A percentile compares a stretch with the other conserved stretches of the same genome.
Evolutionary conservation across 2,797 vertebrate genomes (phyloP).

Genomic region (Todus mexicanus): DNA sequence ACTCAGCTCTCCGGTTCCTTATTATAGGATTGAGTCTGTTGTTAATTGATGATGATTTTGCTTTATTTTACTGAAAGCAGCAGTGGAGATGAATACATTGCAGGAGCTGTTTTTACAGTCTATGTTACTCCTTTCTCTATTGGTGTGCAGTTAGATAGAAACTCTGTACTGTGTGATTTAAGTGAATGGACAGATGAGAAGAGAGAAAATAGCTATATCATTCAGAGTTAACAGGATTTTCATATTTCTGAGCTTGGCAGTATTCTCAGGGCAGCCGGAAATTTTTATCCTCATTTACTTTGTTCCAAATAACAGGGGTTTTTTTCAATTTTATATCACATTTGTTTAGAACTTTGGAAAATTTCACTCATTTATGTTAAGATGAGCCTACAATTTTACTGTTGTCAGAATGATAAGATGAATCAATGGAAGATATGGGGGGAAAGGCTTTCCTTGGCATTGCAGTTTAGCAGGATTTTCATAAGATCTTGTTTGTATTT

Average conservation of each 20-base stretch:
- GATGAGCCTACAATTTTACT: neutral
- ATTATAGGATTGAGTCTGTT: neutral
- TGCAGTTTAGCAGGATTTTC: neutral
- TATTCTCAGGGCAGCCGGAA: neutral
- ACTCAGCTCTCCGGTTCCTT: neutral
- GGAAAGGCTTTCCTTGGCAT: neutral
- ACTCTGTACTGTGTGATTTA: neutral
- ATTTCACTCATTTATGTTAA: neutral
- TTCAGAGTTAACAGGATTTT: neutral
- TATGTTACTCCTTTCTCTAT: neutral
- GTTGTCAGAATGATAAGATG: neutral
- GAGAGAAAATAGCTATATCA: neutral
- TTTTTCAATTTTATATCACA: neutral
- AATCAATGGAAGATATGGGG: neutral
- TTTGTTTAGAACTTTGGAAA: neutral
- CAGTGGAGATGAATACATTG: neutral
- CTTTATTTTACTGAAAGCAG: neutral
- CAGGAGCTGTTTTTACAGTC: neutral
- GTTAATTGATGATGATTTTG: constrained; percentile 10
- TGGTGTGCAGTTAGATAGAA: neutral
- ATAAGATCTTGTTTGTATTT: neutral
- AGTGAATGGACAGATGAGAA: neutral
- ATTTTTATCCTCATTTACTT: neutral
- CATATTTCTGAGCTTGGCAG: neutral
- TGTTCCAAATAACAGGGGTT: neutral